Evolutionary conservation across 2,888 invertebrate genomes (phyloP).

Genomic region (Coleophora deauratella): DNA sequence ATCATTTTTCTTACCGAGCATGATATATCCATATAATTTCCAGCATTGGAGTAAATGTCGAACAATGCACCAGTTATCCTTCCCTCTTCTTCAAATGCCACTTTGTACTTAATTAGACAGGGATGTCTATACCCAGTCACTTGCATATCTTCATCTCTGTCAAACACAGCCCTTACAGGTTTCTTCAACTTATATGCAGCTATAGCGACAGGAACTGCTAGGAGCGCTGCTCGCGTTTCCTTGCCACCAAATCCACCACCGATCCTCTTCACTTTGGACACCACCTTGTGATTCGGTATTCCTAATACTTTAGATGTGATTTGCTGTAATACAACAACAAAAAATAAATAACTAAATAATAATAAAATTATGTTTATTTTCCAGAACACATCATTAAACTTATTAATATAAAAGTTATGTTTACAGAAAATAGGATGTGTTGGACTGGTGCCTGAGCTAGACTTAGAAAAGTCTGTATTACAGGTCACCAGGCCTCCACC

Average conservation of each 20-base stretch:
- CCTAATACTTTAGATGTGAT: slow-evolving; percentile 76
- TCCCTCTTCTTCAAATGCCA: slow-evolving; percentile 80
- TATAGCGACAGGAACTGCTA: slow-evolving; percentile 80
- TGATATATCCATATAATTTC: slow-evolving; percentile 83
- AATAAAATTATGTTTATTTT: no score
- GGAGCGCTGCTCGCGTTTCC: slow-evolving; percentile 77
- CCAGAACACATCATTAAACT: no score
- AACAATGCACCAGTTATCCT: slow-evolving; percentile 77
- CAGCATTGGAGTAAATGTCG: slow-evolving; percentile 81
- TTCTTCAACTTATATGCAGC: slow-evolving; percentile 82
- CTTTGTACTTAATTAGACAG: slow-evolving; percentile 83
- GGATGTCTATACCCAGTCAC: slow-evolving; percentile 87
- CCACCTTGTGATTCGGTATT: slow-evolving; percentile 79
- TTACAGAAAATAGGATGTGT: no score
- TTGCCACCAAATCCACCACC: slow-evolving; percentile 95
- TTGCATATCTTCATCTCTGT: slow-evolving; percentile 91
- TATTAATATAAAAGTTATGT: no score
- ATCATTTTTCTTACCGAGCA: slow-evolving; percentile 57
- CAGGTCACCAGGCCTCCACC: no score
- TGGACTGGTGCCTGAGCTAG: no score
- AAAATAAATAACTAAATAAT: slow-evolving; percentile 3
- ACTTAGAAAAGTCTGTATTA: no score
- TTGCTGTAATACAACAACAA: slow-evolving; percentile 52
- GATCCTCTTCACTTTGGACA: slow-evolving; percentile 82
- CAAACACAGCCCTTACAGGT: slow-evolving; percentile 84